phyloP scores from a whole-genome alignment of 2,888 invertebrate species.

The Drosophila cracens region DNA sequence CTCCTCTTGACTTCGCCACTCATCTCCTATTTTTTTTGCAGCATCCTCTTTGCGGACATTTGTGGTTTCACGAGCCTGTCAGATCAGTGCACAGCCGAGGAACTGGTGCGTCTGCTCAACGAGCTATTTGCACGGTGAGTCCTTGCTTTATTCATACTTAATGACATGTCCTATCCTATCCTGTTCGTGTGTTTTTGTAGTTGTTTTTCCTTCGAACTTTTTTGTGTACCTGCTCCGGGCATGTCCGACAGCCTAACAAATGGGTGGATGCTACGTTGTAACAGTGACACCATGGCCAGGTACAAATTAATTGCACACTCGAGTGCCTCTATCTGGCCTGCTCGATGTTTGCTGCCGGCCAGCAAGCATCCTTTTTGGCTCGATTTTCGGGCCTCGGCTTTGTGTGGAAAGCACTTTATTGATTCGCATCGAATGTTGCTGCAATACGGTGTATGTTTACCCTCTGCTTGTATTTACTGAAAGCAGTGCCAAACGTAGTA shows the following conservation, averaged over 20 bases:
- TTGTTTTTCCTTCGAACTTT: slow-evolving; percentile 6
- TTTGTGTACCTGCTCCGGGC: slow-evolving; percentile 17
- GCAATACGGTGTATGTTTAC: neutral
- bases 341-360: neutral
- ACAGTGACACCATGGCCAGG: slow-evolving; percentile 10
- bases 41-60: slow-evolving; percentile 96
- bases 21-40: slow-evolving; percentile 83
- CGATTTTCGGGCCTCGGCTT: slow-evolving; percentile 18
- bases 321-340: slow-evolving; percentile 15
- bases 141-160: slow-evolving; percentile 35
- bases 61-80: slow-evolving; percentile 96
- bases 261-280: slow-evolving; percentile 25
- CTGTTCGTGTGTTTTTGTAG: neutral
- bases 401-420: slow-evolving; percentile 47
- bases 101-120: slow-evolving; percentile 94
- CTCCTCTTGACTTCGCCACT: neutral
- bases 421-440: slow-evolving; percentile 24
- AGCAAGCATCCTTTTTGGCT: slow-evolving; percentile 24
- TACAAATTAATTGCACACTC: slow-evolving; percentile 47
- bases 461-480: slow-evolving; percentile 1
- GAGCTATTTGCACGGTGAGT: slow-evolving; percentile 94
- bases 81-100: slow-evolving; percentile 96
- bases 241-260: slow-evolving; percentile 48
- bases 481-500: neutral
- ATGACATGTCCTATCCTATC: slow-evolving; percentile 36